Percentiles rank a stretch among this genome's conserved stretches.
Evolutionary conservation across 2,888 invertebrate species (phyloP).

Genomic region (Seladonia tumulorum): DNA sequence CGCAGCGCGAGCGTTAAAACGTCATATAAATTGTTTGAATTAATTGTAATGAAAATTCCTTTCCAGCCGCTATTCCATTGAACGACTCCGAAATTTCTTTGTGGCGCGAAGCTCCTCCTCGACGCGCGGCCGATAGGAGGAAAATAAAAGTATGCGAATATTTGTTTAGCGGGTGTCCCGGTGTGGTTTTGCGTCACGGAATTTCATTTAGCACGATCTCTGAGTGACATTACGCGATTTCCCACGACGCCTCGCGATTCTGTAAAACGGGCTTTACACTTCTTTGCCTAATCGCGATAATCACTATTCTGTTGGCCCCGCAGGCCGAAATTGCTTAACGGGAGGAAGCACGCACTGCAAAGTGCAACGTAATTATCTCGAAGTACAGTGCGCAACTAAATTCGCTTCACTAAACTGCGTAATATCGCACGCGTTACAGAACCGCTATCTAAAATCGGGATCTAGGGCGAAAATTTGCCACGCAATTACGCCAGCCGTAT

Average conservation of each 20-base stretch:
- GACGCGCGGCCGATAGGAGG: background rate
- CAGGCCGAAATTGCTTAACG: slow-evolving; percentile 34
- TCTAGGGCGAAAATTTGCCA: slow-evolving; percentile 31
- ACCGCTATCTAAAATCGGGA: slow-evolving; percentile 28
- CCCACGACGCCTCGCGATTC: slow-evolving; percentile 19
- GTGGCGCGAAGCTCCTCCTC: background rate
- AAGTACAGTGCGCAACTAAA: slow-evolving; percentile 35
- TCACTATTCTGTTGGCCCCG: slow-evolving; percentile 34
- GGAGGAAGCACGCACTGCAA: slow-evolving; percentile 49
- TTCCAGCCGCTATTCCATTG: background rate
- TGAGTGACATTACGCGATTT: slow-evolving; percentile 26
- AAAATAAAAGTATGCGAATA: background rate
- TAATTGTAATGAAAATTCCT: background rate
- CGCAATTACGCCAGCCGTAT: slow-evolving; percentile 12
- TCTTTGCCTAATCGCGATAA: slow-evolving; percentile 60
- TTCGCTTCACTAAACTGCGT: slow-evolving; percentile 39
- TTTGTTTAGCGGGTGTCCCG: background rate
- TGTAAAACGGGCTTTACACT: slow-evolving; percentile 40
- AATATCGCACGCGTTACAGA: slow-evolving; percentile 21
- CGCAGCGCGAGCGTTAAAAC: background rate
- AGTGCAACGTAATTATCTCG: slow-evolving; percentile 59
- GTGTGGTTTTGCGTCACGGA: background rate
- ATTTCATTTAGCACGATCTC: slow-evolving; percentile 14
- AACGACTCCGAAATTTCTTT: background rate
- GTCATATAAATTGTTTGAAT: background rate